Evolutionary conservation across 2,888 invertebrate genomes (phyloP).

Genomic region (Ceraclea dissimilis): DNA sequence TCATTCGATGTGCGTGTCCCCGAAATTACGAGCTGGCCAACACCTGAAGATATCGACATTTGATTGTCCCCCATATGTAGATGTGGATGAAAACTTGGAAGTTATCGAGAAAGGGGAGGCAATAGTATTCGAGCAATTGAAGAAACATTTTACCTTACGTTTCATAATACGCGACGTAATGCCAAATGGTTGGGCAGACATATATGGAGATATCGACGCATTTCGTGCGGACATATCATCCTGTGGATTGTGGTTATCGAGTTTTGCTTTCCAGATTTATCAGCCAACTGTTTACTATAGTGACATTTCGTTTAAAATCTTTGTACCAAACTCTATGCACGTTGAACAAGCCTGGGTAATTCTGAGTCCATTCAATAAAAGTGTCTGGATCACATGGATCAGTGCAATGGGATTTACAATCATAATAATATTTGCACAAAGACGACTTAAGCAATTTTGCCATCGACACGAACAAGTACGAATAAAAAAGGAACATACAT

Average conservation of each 20-base stretch:
- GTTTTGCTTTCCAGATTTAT: background rate
- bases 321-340: background rate
- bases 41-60: background rate
- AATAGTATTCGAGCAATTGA: background rate
- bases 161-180: background rate
- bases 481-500: background rate
- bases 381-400: slow-evolving; percentile 10
- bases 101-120: background rate
- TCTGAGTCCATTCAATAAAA: slow-evolving; percentile 5
- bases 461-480: too few relatives aligned
- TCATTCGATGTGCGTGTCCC: background rate
- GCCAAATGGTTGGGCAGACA: background rate
- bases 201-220: background rate
- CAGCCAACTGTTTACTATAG: background rate
- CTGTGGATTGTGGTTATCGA: slow-evolving; percentile 1
- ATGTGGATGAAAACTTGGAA: background rate
- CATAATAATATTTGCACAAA: background rate
- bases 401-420: background rate
- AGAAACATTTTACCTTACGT: background rate
- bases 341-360: background rate
- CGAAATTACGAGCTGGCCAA: background rate
- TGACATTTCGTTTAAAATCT: background rate
- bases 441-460: background rate
- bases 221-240: background rate
- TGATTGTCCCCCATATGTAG: background rate